Evolutionary conservation across 2,797 vertebrate genomes (phyloP), one percentile per base, ranked within the genome.

Genomic region (Eupleurogrammus muticus): DNA sequence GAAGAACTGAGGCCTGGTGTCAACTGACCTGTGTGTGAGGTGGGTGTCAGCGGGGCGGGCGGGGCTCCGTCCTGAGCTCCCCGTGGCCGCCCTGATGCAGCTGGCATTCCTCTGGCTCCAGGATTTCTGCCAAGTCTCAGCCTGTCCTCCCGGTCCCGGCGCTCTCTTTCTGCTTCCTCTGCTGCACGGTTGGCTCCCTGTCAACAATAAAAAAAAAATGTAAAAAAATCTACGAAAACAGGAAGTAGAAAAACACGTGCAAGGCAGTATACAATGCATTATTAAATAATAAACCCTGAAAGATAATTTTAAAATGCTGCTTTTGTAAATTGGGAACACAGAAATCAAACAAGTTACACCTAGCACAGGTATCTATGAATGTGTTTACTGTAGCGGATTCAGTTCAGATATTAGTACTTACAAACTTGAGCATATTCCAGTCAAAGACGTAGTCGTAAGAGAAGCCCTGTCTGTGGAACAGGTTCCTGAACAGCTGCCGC

Each of bases 401-500:
- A 54, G 44, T 36, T 58, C 4, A 34, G 17, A 57, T 17, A 13
- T 9, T 5, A 36, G 20, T 87, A 97, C 97, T 96, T 89, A 98
- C 97, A 90, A 98, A 98, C 83, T 98, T 98, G 44, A 98, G 95
- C 97, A 98, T 98, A 92, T 98, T 98, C 97, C 97, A 98, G 93
- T 98, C 97, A 81, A 98, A 98, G 24, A 98, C 96, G 11, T 98
- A 98, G 87, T 98, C 97, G 2, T 97, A 98, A 19, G 97, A 98
- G 90, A 98, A 98, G 69, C 97, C 97, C 79, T 98, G 97, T 84
- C 97, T 93, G 84, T 98, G 97, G 89, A 98, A 98, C 23, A 98
- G 92, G 83, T 98, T 98, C 87, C 97, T 94, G 94, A 98, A 98
- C 63, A 98, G 95, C 73, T 98, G 97, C 56, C 97, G 91, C 80